Conservation (phyloP, 2,797 vertebrate genomes). For the Crenuchus spilurus region DNA sequence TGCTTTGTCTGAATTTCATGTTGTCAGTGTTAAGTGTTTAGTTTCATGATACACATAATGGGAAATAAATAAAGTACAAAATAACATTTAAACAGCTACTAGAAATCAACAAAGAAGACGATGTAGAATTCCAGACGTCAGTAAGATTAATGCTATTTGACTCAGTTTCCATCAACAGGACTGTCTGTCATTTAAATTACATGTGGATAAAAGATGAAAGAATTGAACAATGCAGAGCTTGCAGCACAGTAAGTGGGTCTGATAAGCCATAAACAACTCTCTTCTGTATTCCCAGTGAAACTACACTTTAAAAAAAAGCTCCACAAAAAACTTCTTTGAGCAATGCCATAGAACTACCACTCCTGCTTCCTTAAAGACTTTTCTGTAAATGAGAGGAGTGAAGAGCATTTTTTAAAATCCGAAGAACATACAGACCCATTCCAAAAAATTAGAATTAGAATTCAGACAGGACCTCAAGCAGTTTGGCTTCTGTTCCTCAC, state of each 20-base stretch:
- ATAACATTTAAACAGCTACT: conserved; percentile 41
- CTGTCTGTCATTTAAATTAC: conserved; percentile 14
- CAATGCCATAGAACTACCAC: too few species aligned
- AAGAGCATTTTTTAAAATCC: too few species aligned
- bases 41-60: conserved; percentile 74
- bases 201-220: conserved; percentile 27
- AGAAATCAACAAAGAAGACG: conserved; percentile 35
- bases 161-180: conserved; percentile 32
- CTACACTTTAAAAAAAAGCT: too few species aligned
- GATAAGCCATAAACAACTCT: conserved; percentile 45
- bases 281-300: conserved; percentile 7
- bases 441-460: too few species aligned
- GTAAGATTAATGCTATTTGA: conserved; percentile 42
- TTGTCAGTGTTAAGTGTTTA: conserved; percentile 76
- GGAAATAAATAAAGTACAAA: conserved; percentile 76
- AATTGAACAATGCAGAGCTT: not conserved
- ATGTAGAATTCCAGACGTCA: conserved; percentile 33
- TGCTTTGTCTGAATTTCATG: conserved; percentile 75
- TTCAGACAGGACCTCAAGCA: too few species aligned
- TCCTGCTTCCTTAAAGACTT: too few species aligned
- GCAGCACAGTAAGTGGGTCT: conserved; percentile 21
- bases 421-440: too few species aligned
- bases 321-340: too few species aligned
- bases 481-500: too few species aligned
- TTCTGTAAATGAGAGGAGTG: too few species aligned